Evolutionary conservation across 2,888 invertebrate species (phyloP).

Genomic region (Hyppa rectilinea): DNA sequence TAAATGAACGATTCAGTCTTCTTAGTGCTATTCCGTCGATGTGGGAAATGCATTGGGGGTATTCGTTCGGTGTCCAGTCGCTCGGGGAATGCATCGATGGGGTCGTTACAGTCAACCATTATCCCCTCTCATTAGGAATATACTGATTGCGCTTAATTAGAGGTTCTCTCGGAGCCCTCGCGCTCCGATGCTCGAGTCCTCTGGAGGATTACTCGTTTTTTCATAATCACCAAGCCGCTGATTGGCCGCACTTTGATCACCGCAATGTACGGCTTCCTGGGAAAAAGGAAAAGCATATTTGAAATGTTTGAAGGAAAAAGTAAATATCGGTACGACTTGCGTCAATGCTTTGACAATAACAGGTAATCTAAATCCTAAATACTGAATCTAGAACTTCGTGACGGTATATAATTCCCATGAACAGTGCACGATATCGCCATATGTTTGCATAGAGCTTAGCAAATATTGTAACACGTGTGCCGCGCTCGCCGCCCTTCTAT

Average conservation of each 20-base stretch:
- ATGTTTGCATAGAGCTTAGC: constrained; percentile 87
- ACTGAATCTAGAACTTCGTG: constrained; percentile 38
- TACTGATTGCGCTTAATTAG: constrained; percentile 91
- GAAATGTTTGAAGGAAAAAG: constrained; percentile 62
- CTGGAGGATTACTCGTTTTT: constrained; percentile 88
- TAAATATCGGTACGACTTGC: constrained; percentile 41
- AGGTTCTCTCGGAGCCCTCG: constrained; percentile 86
- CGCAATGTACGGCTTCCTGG: constrained; percentile 86
- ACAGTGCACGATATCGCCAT: constrained; percentile 80
- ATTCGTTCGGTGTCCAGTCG: constrained; percentile 83
- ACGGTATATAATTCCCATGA: constrained; percentile 72
- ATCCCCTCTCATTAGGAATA: constrained; percentile 90
- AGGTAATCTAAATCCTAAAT: constrained; percentile 54
- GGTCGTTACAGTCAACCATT: constrained; percentile 89
- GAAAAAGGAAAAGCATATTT: constrained; percentile 80
- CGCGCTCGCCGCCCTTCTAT: constrained; percentile 84
- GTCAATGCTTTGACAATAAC: constrained; percentile 62
- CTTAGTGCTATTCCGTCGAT: constrained; percentile 82
- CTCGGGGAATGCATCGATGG: constrained; percentile 88
- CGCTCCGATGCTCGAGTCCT: constrained; percentile 83
- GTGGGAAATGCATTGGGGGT: constrained; percentile 84
- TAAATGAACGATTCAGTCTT: constrained; percentile 88
- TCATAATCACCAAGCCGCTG: constrained; percentile 88
- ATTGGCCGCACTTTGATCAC: constrained; percentile 88
- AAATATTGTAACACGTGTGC: constrained; percentile 91